phyloP scores from a whole-genome alignment of 2,797 vertebrate species.

The Neosilurus hyrtlii region DNA sequence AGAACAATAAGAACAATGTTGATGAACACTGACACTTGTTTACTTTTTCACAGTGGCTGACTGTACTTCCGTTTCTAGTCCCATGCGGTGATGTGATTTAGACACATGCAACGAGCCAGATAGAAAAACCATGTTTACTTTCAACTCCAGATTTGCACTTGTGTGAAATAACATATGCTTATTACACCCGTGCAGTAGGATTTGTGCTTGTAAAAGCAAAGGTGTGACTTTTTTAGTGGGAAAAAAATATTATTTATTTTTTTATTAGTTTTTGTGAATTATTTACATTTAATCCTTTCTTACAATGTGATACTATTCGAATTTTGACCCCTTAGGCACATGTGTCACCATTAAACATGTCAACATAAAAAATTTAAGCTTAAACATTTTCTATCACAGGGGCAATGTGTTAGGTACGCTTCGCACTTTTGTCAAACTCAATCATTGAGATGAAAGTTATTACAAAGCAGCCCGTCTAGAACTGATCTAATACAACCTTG shows the following conservation, averaged over 20 bases:
- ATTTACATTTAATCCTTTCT: neutral
- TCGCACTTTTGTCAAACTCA: slow-evolving; percentile 9
- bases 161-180: neutral
- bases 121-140: neutral
- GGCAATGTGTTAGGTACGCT: slow-evolving; percentile 1
- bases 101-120: neutral
- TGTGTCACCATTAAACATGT: neutral
- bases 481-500: neutral
- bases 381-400: neutral
- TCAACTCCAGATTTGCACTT: neutral
- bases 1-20: neutral
- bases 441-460: neutral
- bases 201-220: neutral
- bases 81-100: neutral
- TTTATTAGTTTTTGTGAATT: too few species aligned
- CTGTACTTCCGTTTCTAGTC: neutral
- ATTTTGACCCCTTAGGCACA: neutral
- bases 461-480: neutral
- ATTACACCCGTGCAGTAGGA: neutral
- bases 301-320: neutral
- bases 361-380: neutral
- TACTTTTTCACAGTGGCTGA: neutral
- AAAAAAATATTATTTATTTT: too few species aligned
- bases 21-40: neutral
- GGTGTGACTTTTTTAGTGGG: neutral